phyloP scores from a whole-genome alignment of 1,140 invertebrate genomes.

The Caenorhabditis brenneri region DNA sequence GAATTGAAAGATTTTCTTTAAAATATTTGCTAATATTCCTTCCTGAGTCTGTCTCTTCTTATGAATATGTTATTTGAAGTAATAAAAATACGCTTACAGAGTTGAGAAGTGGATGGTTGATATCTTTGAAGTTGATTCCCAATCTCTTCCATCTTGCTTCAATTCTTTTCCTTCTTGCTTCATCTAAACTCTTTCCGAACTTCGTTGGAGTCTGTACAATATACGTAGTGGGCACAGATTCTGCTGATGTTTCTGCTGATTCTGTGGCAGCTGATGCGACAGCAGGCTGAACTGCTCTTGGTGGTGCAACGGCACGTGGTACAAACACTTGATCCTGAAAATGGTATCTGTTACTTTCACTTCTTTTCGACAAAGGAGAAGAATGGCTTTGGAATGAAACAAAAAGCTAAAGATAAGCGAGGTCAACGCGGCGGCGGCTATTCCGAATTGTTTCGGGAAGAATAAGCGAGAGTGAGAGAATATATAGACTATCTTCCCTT shows the following conservation, averaged over 20 bases:
- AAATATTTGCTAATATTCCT: no score
- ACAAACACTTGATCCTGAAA: constrained; percentile 34
- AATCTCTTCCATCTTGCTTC: constrained; percentile 46
- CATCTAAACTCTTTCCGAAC: constrained; percentile 31
- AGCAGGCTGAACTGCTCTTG: background rate
- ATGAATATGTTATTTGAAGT: background rate
- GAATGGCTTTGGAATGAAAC: constrained; percentile 11
- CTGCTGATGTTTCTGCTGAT: background rate
- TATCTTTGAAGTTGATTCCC: constrained; percentile 37
- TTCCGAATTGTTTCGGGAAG: background rate
- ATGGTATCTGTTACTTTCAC: constrained; percentile 2
- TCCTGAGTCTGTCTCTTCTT: no score
- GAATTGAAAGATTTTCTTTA: no score
- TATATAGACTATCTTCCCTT: background rate
- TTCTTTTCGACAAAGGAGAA: background rate
- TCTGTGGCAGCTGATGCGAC: background rate
- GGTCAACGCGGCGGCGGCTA: background rate
- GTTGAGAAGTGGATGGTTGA: constrained; percentile 40
- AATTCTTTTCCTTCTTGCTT: constrained; percentile 22
- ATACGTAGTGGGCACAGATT: background rate
- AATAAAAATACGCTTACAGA: background rate
- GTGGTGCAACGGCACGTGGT: background rate
- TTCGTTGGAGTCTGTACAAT: background rate
- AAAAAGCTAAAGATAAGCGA: constrained; percentile 9
- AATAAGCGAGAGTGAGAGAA: background rate